phyloP scores from a whole-genome alignment of 2,888 invertebrate species.

The Ceraclea dissimilis region DNA sequence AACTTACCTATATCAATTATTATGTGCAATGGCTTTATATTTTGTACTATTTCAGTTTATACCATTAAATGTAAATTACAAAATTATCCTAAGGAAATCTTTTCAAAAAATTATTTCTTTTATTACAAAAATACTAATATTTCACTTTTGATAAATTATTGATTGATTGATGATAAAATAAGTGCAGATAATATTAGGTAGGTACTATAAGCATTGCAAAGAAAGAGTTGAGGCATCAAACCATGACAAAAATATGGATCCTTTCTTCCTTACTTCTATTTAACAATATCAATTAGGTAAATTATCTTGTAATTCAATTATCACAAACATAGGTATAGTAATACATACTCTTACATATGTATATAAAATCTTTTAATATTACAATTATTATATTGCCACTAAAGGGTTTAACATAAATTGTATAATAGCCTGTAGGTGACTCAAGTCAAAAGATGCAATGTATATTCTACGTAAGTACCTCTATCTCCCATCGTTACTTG shows the following conservation, averaged over 20 bases:
- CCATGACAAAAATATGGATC: slow-evolving; percentile 25
- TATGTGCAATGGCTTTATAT: slow-evolving; percentile 25
- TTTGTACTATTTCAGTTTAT: slow-evolving; percentile 26
- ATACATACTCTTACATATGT: slow-evolving; percentile 25
- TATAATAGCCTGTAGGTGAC: too few species aligned
- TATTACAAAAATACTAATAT: slow-evolving; percentile 26
- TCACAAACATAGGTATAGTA: slow-evolving; percentile 7
- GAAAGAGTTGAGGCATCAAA: slow-evolving; percentile 19
- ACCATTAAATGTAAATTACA: slow-evolving; percentile 4
- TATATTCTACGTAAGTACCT: too few species aligned
- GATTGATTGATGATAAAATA: too few species aligned
- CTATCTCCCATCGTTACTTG: too few species aligned
- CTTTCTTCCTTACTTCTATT: slow-evolving; percentile 17
- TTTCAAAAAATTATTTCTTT: slow-evolving; percentile 12
- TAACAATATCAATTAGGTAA: slow-evolving; percentile 21
- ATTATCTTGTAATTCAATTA: slow-evolving; percentile 20
- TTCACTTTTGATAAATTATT: slow-evolving; percentile 12
- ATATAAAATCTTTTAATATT: slow-evolving; percentile 26
- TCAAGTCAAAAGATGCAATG: too few species aligned
- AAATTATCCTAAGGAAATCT: slow-evolving; percentile 21
- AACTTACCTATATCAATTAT: slow-evolving; percentile 15
- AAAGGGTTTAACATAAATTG: too few species aligned
- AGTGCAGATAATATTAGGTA: too few species aligned
- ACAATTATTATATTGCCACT: slow-evolving; percentile 2
- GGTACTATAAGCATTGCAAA: slow-evolving; percentile 24